phyloP scores from a whole-genome alignment of 37 sponge, comb jelly and placozoan species.

The Theonella swinhoei region DNA sequence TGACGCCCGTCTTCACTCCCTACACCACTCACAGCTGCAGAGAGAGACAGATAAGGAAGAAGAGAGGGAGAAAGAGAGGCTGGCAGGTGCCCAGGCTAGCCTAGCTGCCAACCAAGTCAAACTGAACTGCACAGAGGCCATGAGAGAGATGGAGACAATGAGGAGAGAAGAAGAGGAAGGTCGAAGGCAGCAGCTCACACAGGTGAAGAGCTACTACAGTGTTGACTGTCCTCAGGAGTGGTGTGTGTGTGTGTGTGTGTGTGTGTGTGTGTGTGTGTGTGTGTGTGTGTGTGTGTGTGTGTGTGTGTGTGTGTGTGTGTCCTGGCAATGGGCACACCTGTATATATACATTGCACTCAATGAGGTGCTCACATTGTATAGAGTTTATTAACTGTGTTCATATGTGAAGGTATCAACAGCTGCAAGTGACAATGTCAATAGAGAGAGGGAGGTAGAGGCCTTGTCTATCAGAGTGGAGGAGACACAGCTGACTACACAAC shows the following conservation, averaged over 20 bases:
- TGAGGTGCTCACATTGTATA: too few species aligned
- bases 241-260: too few species aligned
- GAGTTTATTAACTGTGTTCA: too few species aligned
- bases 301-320: not conserved
- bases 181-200: not conserved
- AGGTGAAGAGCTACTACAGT: not conserved
- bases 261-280: not conserved
- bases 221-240: too few species aligned
- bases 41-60: constrained; percentile 32
- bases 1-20: constrained; percentile 10
- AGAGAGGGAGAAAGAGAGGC: constrained; percentile 43
- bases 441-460: constrained; percentile 7
- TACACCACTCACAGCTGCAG: constrained; percentile 32
- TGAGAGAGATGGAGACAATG: constrained; percentile 30
- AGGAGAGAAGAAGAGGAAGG: constrained; percentile 22
- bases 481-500: not conserved
- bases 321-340: too few species aligned
- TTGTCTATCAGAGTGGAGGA: constrained; percentile 13
- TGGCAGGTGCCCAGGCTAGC: constrained; percentile 25
- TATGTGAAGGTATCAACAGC: too few species aligned
- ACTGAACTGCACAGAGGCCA: not conserved
- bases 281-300: not conserved
- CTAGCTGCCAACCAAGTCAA: constrained; percentile 10
- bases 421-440: not conserved
- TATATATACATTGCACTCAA: too few species aligned